These are phyloP conservation scores for Hirtodrosophila histrioides DNA, from an alignment of 2,888 invertebrate species.

Conservation along the genomic window DNA sequence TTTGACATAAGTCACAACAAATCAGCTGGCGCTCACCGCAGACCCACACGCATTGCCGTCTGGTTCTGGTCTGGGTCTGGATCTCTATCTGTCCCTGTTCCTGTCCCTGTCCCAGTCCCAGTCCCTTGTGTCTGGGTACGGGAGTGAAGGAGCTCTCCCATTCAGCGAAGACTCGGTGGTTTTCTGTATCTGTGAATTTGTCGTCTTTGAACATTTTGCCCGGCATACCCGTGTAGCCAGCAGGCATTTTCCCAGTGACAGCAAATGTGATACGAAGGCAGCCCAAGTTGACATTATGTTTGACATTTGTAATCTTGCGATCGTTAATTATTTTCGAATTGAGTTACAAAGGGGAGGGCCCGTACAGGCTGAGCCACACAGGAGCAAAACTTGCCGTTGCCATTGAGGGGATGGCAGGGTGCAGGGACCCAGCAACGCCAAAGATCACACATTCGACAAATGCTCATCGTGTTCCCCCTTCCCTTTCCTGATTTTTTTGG, in stretches of 20 bases:
- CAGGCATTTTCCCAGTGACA: conserved; percentile 46
- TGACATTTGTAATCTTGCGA: conserved; percentile 83
- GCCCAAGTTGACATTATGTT: conserved; percentile 82
- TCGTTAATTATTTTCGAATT: conserved; percentile 84
- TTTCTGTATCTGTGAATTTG: conserved; percentile 32
- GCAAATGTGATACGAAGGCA: conserved; percentile 59
- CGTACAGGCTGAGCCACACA: conserved; percentile 60
- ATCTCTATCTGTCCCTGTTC: background rate
- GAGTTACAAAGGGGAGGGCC: conserved; percentile 63
- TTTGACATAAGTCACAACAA: conserved; percentile 78
- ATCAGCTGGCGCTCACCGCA: conserved; percentile 70
- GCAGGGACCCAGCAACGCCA: conserved; percentile 25
- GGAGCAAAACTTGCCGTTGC: conserved; percentile 41
- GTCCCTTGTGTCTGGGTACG: background rate
- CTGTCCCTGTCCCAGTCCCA: background rate
- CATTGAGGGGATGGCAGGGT: background rate
- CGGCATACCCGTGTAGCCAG: conserved; percentile 6
- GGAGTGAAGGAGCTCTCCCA: conserved; percentile 13
- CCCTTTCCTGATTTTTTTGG: conserved; percentile 15
- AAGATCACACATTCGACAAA: conserved; percentile 71
- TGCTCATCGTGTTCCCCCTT: conserved; percentile 20
- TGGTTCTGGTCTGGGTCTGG: conserved; percentile 18
- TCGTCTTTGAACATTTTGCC: conserved; percentile 59
- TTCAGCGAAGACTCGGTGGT: conserved; percentile 51
- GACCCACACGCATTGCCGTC: conserved; percentile 72